These are phyloP conservation scores for Boloria selene DNA, from an alignment of 2,888 invertebrate genomes.

Conservation along the genomic window DNA sequence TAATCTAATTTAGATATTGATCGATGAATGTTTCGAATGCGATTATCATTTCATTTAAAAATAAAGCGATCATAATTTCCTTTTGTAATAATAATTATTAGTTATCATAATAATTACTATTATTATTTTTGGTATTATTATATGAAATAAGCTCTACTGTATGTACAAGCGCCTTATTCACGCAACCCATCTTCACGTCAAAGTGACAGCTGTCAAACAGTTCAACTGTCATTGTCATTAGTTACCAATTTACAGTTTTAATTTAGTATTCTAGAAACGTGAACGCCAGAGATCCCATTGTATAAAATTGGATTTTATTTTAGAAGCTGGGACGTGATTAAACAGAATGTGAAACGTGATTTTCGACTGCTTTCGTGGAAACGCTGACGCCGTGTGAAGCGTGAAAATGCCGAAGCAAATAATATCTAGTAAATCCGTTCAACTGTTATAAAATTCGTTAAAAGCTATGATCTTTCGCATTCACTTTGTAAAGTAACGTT, in stretches of 20 bases:
- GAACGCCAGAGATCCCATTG: constrained; percentile 51
- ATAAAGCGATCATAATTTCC: not conserved
- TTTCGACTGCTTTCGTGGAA: constrained; percentile 41
- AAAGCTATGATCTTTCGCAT: constrained; percentile 6
- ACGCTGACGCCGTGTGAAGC: constrained; percentile 35
- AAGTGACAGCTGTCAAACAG: not conserved
- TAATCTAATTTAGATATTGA: constrained; percentile 57
- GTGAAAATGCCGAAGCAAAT: constrained; percentile 24
- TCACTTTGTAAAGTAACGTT: not conserved
- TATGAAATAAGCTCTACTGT: not conserved
- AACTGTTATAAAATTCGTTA: constrained; percentile 11
- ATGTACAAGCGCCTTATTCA: not conserved
- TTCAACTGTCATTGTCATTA: not conserved
- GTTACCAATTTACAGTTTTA: constrained; percentile 25
- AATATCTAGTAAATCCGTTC: constrained; percentile 42
- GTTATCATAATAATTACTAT: constrained; percentile 1
- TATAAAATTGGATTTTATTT: constrained; percentile 57
- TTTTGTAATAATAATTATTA: not conserved
- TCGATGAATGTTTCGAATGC: constrained; percentile 14
- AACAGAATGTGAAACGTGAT: constrained; percentile 60
- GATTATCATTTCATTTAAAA: not conserved
- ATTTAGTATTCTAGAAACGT: constrained; percentile 53
- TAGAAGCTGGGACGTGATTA: constrained; percentile 57
- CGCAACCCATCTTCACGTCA: not conserved
- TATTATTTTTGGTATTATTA: constrained; percentile 15